phyloP scores from a whole-genome alignment of 2,797 vertebrate genomes.

The Danio choprae region DNA sequence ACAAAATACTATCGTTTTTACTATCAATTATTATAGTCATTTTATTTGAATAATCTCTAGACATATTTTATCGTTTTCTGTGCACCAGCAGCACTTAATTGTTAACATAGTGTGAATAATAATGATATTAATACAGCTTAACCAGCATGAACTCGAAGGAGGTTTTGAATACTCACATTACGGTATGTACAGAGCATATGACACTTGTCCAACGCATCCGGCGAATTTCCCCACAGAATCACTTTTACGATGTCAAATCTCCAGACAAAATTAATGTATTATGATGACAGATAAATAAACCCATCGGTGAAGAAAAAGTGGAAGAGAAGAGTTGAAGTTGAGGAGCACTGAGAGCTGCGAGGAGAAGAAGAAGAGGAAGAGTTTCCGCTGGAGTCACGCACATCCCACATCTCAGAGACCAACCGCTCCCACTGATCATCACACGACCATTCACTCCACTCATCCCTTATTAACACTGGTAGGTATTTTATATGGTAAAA shows the following conservation, averaged over 20 bases:
- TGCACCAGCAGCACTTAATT: too few relatives aligned
- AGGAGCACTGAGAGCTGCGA: slow-evolving; percentile 1
- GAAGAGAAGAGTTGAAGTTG: slow-evolving; percentile 29
- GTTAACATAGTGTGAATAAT: background rate
- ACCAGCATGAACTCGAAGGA: background rate
- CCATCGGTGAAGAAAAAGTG: background rate
- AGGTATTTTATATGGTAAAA: background rate
- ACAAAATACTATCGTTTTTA: too few relatives aligned
- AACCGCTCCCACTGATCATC: slow-evolving; percentile 13
- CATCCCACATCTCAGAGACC: slow-evolving; percentile 26
- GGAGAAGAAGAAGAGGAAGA: background rate
- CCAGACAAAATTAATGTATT: background rate
- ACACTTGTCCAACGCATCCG: slow-evolving; percentile 29
- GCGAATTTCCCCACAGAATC: background rate
- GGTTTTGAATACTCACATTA: slow-evolving; percentile 36
- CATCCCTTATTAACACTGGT: too few relatives aligned
- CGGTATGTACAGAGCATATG: slow-evolving; percentile 35
- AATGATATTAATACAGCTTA: background rate
- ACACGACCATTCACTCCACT: background rate
- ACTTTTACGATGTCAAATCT: slow-evolving; percentile 16
- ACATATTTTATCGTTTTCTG: background rate
- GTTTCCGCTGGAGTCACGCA: slow-evolving; percentile 15
- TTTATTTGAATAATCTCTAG: too few relatives aligned
- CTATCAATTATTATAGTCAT: too few relatives aligned
- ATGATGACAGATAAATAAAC: background rate